Evolutionary conservation across 2,888 invertebrate species (phyloP), one percentile per base, ranked within the genome.

Genomic region (Tinea semifulvella): DNA sequence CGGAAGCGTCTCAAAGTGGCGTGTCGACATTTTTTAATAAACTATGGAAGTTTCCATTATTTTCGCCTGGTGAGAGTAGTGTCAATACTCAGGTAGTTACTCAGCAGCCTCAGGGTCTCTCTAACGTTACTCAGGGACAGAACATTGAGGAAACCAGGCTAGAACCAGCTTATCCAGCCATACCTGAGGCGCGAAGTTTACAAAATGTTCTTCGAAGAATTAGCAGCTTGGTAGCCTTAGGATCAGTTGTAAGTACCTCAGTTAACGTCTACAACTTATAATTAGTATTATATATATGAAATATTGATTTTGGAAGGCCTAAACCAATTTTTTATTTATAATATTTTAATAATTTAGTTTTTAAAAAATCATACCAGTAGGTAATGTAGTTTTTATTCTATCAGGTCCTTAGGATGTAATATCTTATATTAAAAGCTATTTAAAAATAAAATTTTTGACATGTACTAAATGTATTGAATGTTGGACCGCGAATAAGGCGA

Each of bases 161-260:
- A 1, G 81, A 69, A 51, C 64, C 61, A 31, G 73, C 62, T 13
- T 81, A 82, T 31, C 79, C 87, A 13, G 85, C 87, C 45, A 82
- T 85, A 35, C 74, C 79, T 11, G 90, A 90, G 65, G 90, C 88
- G n/a, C 82, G 91, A 47, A 92, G 90, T 63, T 83, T 95, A 56
- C 89, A 91, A 0, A 94, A 92, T 80, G 94, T 96, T 48, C 75
- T 96, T 14, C 90, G 88, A 58, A 84, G 95, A 54, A 93, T 96
- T 42, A 92, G 93, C 59, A 94, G 90, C 65, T 86, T 96, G 42
- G 83, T 95, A 36, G 94, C 92, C n/a, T 69, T 89, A 44, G 90
- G 90, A 56, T 89, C 88, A 56, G 88, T 85, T 59, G 93, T 93
- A 77, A 83, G 88, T 31, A 31, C n/a, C 14, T n/a, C n/a, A n/a